Conservation (phyloP, 2,888 invertebrate species). For the Nycteola revayana region DNA sequence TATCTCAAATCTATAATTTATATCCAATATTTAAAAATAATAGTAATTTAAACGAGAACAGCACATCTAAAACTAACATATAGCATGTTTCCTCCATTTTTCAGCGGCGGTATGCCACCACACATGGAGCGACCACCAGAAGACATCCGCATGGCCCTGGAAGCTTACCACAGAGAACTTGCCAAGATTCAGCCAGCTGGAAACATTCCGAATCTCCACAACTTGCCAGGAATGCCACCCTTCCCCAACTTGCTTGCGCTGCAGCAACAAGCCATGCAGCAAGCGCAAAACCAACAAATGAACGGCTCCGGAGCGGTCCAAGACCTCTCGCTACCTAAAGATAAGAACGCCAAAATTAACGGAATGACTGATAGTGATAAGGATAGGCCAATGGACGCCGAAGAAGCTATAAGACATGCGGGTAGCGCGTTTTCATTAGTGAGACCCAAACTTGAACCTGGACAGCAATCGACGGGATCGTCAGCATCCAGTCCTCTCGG, state of each 20-base stretch:
- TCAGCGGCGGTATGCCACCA: conserved; percentile 87
- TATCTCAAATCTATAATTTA: neutral
- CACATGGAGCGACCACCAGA: conserved; percentile 85
- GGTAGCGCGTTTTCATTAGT: conserved; percentile 94
- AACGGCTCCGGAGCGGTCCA: conserved; percentile 87
- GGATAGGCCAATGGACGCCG: conserved; percentile 82
- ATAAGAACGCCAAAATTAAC: conserved; percentile 84
- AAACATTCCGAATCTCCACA: conserved; percentile 81
- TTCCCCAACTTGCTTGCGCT: conserved; percentile 87
- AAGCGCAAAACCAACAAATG: conserved; percentile 75
- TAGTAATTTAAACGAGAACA: conserved; percentile 60
- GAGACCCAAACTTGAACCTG: conserved; percentile 92
- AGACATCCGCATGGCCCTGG: conserved; percentile 93
- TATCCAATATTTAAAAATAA: neutral
- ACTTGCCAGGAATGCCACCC: conserved; percentile 79
- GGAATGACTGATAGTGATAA: conserved; percentile 86
- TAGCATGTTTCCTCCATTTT: conserved; percentile 92
- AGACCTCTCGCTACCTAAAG: conserved; percentile 93
- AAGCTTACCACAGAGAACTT: conserved; percentile 96
- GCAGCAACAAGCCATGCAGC: conserved; percentile 84
- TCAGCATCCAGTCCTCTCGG: conserved; percentile 92
- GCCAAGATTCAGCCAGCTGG: conserved; percentile 90
- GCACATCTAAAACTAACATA: conserved; percentile 83
- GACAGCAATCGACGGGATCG: conserved; percentile 87
- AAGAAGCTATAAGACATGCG: conserved; percentile 88